These are phyloP conservation scores for Cryptocephalus primarius DNA, from an alignment of 2,888 invertebrate species.

Conservation along the genomic window DNA sequence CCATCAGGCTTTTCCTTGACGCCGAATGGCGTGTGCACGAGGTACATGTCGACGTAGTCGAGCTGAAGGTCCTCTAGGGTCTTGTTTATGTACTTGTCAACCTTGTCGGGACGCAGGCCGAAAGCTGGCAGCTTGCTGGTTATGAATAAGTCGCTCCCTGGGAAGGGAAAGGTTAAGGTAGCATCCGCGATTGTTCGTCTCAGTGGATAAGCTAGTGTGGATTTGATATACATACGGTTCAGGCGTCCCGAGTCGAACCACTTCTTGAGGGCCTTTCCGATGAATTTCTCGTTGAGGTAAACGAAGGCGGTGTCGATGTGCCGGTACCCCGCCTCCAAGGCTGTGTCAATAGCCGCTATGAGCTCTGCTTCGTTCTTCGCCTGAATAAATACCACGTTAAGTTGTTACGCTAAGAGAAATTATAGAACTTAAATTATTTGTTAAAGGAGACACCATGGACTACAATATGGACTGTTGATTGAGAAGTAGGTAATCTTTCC, in stretches of 20 bases:
- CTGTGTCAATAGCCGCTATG: slow-evolving; percentile 47
- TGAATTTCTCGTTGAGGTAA: slow-evolving; percentile 62
- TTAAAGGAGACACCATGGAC: too few relatives aligned
- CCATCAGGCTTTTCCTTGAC: slow-evolving; percentile 41
- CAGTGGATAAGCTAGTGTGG: too few relatives aligned
- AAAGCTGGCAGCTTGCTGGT: slow-evolving; percentile 70
- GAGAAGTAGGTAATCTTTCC: too few relatives aligned
- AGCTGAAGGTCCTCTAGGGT: slow-evolving; percentile 62
- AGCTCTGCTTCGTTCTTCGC: too few relatives aligned
- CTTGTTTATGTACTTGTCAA: slow-evolving; percentile 52
- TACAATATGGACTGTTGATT: too few relatives aligned
- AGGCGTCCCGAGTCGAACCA: slow-evolving; percentile 57
- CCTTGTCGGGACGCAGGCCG: slow-evolving; percentile 49
- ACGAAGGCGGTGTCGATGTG: slow-evolving; percentile 70
- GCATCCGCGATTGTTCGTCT: too few relatives aligned
- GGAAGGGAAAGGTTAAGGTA: too few relatives aligned
- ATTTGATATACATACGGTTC: slow-evolving; percentile 64
- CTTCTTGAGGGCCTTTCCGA: slow-evolving; percentile 59
- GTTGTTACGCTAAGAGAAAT: too few relatives aligned
- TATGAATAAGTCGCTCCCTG: slow-evolving; percentile 68
- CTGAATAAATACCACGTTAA: too few relatives aligned
- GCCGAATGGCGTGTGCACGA: slow-evolving; percentile 68
- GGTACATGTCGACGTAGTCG: slow-evolving; percentile 72
- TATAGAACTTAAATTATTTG: too few relatives aligned
- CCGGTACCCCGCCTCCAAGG: slow-evolving; percentile 64